phyloP scores from a whole-genome alignment of 2,797 vertebrate genomes.

The Kryptolebias ocellatus region DNA sequence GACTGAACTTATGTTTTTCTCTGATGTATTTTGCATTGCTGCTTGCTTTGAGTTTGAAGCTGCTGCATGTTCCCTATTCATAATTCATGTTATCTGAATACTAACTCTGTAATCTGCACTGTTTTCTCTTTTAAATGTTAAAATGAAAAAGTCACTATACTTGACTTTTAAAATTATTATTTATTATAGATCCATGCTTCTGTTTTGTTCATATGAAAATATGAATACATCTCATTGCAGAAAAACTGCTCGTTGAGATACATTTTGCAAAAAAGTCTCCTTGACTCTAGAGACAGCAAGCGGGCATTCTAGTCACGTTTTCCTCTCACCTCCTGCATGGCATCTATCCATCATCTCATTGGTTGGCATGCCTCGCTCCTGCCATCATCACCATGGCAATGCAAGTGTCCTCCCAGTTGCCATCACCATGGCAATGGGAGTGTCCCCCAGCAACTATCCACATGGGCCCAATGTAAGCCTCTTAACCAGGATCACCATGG shows the following conservation, averaged over 20 bases:
- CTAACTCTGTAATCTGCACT: constrained; percentile 40
- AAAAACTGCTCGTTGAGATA: constrained; percentile 30
- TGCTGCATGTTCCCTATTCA: constrained; percentile 52
- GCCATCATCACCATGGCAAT: constrained; percentile 83
- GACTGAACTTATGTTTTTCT: constrained; percentile 47
- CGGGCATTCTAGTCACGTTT: constrained; percentile 73
- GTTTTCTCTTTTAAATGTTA: constrained; percentile 33
- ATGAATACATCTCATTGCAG: constrained; percentile 1
- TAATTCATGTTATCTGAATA: constrained; percentile 61
- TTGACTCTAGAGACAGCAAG: constrained; percentile 52
- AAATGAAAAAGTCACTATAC: constrained; percentile 11
- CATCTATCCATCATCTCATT: constrained; percentile 81
- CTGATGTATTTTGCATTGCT: constrained; percentile 61
- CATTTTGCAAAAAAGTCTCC: constrained; percentile 55
- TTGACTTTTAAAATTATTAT: constrained; percentile 15
- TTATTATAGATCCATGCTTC: not conserved
- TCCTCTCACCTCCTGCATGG: constrained; percentile 73
- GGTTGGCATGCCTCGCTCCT: constrained; percentile 79
- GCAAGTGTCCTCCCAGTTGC: constrained; percentile 79
- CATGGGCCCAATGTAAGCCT: constrained; percentile 81
- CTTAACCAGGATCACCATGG: constrained; percentile 81
- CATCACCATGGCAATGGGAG: constrained; percentile 83
- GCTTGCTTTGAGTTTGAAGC: constrained; percentile 57
- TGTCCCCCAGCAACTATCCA: constrained; percentile 80
- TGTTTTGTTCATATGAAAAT: constrained; percentile 1